Conservation (phyloP, 92 coral and sea anemone genomes). For the Phymanthus crucifer region DNA sequence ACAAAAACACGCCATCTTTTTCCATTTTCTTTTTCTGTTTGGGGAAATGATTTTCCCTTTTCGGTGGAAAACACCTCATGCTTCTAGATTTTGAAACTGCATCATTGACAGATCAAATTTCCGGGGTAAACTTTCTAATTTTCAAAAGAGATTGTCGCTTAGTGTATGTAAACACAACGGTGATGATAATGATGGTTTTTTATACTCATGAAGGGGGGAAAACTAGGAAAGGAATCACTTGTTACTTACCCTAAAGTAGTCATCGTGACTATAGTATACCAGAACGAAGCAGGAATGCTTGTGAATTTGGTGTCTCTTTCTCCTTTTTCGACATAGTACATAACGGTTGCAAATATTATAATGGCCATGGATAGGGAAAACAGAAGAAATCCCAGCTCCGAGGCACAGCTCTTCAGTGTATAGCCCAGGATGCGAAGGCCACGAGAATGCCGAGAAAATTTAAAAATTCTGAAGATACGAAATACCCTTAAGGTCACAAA, state of each 20-base stretch:
- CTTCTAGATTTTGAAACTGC: not conserved
- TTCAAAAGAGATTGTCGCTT: conserved; percentile 17
- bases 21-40: no score
- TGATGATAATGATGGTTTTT: conserved; percentile 14
- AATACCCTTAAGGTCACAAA: conserved; percentile 98
- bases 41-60: no score
- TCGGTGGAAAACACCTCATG: not conserved
- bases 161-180: conserved; percentile 35
- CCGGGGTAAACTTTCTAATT: conserved; percentile 15
- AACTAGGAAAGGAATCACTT: not conserved
- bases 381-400: conserved; percentile 93
- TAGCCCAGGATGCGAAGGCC: conserved; percentile 97
- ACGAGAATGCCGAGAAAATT: conserved; percentile 98
- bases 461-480: conserved; percentile 99
- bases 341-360: conserved; percentile 95
- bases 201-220: conserved; percentile 3
- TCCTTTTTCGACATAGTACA: conserved; percentile 95
- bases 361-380: conserved; percentile 98
- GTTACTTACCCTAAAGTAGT: conserved; percentile 95
- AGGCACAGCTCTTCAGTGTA: conserved; percentile 96
- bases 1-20: not conserved
- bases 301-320: conserved; percentile 78
- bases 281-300: conserved; percentile 97
- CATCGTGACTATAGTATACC: conserved; percentile 99
- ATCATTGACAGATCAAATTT: not conserved